Base-by-base conservation (phyloP, 1,140 invertebrate genomes). In the Reticulitermes speratus region DNA sequence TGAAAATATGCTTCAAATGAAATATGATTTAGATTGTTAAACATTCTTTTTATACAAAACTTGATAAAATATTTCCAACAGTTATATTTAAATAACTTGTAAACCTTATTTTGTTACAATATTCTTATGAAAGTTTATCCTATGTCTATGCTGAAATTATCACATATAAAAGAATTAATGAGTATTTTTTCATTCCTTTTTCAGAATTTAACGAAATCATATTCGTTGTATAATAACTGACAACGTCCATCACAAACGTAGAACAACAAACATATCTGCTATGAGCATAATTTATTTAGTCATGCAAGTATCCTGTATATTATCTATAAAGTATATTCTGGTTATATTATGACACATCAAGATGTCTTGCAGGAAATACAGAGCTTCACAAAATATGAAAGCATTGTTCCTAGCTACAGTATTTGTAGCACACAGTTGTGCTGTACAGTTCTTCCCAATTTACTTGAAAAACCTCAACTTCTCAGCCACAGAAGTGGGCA, bases 401-500 rank as follows among this genome's bases (percentile, higher is more conserved):
- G 30, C 7, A n/a, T 16, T 59, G 30, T 84, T 84, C 30, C 14
- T 55, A 55, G 85, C 75, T 16, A 25, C 45, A 12, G 44, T 86
- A 82, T 48, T 44, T 82, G 75, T 86, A 14, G 69, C 44, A 82
- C 85, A 86, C 8, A 86, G 3, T 30, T 86, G 85, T 86, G 44
- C 44, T 82, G 5, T 55, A 48, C 55, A 52, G 8, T 86, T 86
- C 16, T 82, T 86, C 44, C 44, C 85, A 44, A 25, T 86, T 7
- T 86, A 59, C 52, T 52, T 86, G 21, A 86, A 86, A 48, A 83
- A 86, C 85, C 55, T 86, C 16, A 44, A 48, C 32, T 82, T 86
- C 23, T 86, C 85, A 45, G 85, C 82, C 44, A 30, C 25, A 19
- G 75, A 86, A 86, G 75, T 52, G 23, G 82, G 85, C 25, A 30